phyloP scores from a whole-genome alignment of 2,113 vertebrate species.

The Clarias magur region DNA sequence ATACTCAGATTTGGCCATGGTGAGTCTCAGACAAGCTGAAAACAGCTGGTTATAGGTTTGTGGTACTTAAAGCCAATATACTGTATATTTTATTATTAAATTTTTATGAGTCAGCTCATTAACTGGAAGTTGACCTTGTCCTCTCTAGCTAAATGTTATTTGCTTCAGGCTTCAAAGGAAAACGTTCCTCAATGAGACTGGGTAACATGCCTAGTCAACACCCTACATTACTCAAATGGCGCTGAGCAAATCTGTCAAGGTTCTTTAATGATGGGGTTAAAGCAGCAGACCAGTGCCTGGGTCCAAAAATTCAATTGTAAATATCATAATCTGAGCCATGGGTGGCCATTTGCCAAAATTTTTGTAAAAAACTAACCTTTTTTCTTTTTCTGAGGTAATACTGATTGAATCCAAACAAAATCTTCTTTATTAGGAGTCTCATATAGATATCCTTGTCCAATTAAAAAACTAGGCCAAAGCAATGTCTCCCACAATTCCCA shows the following conservation, averaged over 20 bases:
- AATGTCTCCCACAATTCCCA: not conserved
- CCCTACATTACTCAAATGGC: conserved; percentile 11
- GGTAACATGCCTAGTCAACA: not conserved
- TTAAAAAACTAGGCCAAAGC: not conserved
- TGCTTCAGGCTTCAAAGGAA: conserved; percentile 46
- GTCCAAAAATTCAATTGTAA: conserved; percentile 2
- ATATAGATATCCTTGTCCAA: not conserved
- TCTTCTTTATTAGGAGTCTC: not conserved
- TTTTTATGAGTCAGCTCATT: conserved; percentile 50
- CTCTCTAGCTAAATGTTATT: conserved; percentile 56
- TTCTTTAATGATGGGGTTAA: conserved; percentile 25
- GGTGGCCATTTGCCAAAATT: not conserved
- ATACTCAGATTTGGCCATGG: conserved; percentile 67
- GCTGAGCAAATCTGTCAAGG: conserved; percentile 9
- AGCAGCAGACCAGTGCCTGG: not conserved
- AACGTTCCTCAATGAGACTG: not conserved
- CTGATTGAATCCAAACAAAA: not conserved
- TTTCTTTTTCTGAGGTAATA: conserved; percentile 5
- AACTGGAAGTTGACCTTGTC: conserved; percentile 65
- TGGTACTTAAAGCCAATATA: conserved; percentile 65
- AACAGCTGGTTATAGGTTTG: conserved; percentile 60
- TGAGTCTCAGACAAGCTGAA: conserved; percentile 69
- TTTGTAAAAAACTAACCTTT: not conserved
- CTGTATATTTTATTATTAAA: not conserved
- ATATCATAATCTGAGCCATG: not conserved